Evolutionary conservation across 2,888 invertebrate species (phyloP), one percentile per base, ranked within the genome.

Genomic region (Heliconius ismenius): DNA sequence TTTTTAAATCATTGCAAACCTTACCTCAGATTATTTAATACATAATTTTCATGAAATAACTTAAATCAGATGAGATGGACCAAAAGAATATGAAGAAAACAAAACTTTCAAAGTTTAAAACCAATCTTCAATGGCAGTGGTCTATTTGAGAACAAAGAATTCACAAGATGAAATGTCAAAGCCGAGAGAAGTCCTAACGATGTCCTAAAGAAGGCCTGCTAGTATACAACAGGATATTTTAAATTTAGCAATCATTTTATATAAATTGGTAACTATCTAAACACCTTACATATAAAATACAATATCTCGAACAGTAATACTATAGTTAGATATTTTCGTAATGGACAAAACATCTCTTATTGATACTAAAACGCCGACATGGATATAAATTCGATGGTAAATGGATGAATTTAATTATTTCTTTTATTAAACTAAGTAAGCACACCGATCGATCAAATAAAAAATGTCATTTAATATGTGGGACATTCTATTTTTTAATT

Each of bases 251-350:
- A 58, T 75, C 54, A 49, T 75, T 70, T 64, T 74, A 76, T 65
- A 76, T 77, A 77, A 79, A 78, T 79, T 79, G 79, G 79, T 79
- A 79, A 79, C 79, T 79, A 79, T 79, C 79, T 79, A 79, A 79
- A 77, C 72, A 77, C 36, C 73, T 73, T 79, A 77, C 64, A 63
- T 75, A 65, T 77, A 72, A 73, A 77, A 75, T 73, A 73, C 64
- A 63, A 73, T 77, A 76, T 58, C 73, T 77, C 65, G 73, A 77
- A 79, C 70, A 77, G 64, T 69, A 74, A 77, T 75, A 60, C 62
- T 74, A 65, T 73, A 70, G 65, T 79, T 75, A 77, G 72, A 76
- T 76, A 76, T 76, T 73, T 76, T 75, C 75, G 64, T 67, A 77
- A 70, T 79, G 77, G 79, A 79, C 79, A 79, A 75, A 68, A 75